These are phyloP conservation scores for Gambusia holbrooki DNA, from an alignment of 2,113 vertebrate species.

Conservation along the genomic window DNA sequence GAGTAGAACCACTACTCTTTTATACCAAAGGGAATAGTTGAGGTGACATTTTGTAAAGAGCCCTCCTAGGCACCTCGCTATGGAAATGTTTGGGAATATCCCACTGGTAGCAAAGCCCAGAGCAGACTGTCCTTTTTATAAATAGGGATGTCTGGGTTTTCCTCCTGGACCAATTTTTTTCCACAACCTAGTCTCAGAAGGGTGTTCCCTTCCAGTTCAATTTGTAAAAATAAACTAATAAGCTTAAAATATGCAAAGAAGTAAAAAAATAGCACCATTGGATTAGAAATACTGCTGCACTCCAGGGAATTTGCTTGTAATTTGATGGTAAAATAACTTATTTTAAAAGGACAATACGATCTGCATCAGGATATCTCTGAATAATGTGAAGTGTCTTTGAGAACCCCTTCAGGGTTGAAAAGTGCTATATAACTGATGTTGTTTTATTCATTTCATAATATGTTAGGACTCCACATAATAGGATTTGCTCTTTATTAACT, in stretches of 20 bases:
- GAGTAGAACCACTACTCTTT: background rate
- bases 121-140: too few species aligned
- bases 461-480: background rate
- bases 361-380: background rate
- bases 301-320: background rate
- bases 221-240: background rate
- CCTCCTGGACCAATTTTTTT: too few species aligned
- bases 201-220: too few species aligned
- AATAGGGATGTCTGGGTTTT: too few species aligned
- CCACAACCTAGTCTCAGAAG: too few species aligned
- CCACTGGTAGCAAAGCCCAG: too few species aligned
- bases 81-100: too few species aligned
- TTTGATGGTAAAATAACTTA: background rate
- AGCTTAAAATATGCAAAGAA: background rate
- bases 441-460: too few species aligned
- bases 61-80: too few species aligned
- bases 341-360: background rate
- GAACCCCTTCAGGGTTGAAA: too few species aligned
- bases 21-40: background rate
- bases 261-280: background rate
- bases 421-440: too few species aligned
- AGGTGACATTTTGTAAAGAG: background rate
- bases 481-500: too few species aligned
- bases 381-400: background rate
- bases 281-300: background rate